phyloP scores from a whole-genome alignment of 2,888 invertebrate genomes.

The Drosophila anceps region DNA sequence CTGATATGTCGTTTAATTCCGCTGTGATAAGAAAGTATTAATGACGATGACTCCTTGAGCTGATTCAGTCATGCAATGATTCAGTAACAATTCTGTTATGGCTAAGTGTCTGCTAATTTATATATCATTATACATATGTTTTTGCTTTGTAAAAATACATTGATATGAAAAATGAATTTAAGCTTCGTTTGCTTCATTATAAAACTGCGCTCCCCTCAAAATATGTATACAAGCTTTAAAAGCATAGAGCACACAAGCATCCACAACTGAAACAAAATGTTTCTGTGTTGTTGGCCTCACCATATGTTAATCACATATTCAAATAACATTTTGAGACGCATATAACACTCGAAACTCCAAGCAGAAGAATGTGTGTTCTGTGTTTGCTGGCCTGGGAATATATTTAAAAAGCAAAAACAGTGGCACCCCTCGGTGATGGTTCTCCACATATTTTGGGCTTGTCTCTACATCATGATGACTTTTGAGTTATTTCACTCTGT shows the following conservation, averaged over 20 bases:
- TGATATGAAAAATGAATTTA: constrained; percentile 11
- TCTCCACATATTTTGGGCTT: constrained; percentile 37
- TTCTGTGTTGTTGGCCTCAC: constrained; percentile 37
- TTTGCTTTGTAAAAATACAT: background rate
- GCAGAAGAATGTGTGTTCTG: constrained; percentile 46
- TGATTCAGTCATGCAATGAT: constrained; percentile 42
- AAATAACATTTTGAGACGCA: constrained; percentile 63
- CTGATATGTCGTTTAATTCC: constrained; percentile 33
- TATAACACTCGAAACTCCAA: constrained; percentile 48
- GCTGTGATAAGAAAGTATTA: constrained; percentile 35
- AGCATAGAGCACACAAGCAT: constrained; percentile 8
- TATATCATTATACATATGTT: background rate
- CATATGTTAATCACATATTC: constrained; percentile 75
- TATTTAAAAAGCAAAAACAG: constrained; percentile 59
- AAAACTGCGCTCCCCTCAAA: constrained; percentile 19
- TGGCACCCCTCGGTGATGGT: constrained; percentile 72
- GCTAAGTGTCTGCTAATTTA: background rate
- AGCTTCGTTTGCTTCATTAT: constrained; percentile 21
- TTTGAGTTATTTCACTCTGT: constrained; percentile 59
- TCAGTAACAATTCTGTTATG: constrained; percentile 25
- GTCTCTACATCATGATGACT: constrained; percentile 30
- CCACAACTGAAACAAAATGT: constrained; percentile 29
- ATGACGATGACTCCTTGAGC: constrained; percentile 37
- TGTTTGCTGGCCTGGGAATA: constrained; percentile 53
- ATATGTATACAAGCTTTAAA: constrained; percentile 28